Conservation (phyloP, 2,113 vertebrate genomes). For the Gyps fulvus region DNA sequence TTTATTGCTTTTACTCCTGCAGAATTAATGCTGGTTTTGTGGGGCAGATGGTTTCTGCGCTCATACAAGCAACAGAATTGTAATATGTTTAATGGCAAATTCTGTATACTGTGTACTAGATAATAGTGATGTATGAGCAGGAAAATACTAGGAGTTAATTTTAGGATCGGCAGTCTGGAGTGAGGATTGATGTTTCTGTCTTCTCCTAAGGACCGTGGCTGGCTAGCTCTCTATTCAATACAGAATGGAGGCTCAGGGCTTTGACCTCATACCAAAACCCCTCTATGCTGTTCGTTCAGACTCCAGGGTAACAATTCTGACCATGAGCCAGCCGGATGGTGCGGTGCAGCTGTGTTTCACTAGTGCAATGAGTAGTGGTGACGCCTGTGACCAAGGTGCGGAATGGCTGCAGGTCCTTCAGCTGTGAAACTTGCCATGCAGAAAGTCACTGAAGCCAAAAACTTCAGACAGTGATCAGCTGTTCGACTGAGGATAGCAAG, state of each 20-base stretch:
- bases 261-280: background rate
- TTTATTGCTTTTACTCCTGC: slow-evolving; percentile 36
- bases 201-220: background rate
- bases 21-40: background rate
- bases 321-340: background rate
- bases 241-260: background rate
- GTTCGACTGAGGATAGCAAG: background rate
- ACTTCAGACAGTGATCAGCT: background rate
- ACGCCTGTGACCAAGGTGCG: background rate
- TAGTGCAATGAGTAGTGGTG: background rate
- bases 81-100: background rate
- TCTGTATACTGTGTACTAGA: background rate
- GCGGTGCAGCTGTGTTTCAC: background rate
- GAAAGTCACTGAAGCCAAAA: background rate
- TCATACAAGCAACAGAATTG: background rate
- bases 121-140: background rate
- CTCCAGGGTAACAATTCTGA: background rate
- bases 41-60: slow-evolving; percentile 39
- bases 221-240: background rate
- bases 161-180: background rate
- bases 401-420: background rate
- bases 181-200: background rate
- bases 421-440: background rate
- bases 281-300: background rate
- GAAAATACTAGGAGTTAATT: background rate